Base-by-base conservation (phyloP, 2,888 invertebrate genomes). In the Drosophila diplacantha region DNA sequence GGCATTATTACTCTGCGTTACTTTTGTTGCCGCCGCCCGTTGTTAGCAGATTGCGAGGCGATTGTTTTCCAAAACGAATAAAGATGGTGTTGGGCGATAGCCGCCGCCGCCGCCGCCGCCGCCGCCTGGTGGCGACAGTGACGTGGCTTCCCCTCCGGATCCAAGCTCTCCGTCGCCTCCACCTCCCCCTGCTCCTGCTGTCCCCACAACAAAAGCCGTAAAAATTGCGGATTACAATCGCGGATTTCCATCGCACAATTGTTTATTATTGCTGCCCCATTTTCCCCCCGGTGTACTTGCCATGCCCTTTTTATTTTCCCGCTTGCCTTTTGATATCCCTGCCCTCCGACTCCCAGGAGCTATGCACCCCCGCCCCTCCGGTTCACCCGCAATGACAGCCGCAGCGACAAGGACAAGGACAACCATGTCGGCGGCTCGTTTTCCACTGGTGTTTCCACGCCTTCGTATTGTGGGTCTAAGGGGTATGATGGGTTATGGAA, bases 141-240 rank as follows among this genome's bases (percentile, higher is more conserved):
- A 71, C 78, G 72, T 56, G 71, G 62, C 55, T n/a, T 56, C 43
- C 20, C 46, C 54, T 24, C 49, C 67, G 56, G 47, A 18, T 18
- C 53, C 60, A 60, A 71, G 54, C n/a, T 37, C 20, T 37, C 24
- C 16, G 8, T 37, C 12, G 22, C 16, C 20, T 37, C 24, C 16
- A 11, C 41, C 12, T 26, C 16, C 29, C 1, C 20, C 14, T 11
- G 14, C 14, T 14, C 34, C 26, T 8, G 2, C 34, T 20, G 16
- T 37, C 39, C 20, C 16, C 49, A 14, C 18, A 26, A 38, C 73
- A 79, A 85, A 85, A 85, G 85, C 85, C 84, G 85, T 85, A 85
- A 85, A 85, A 85, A 85, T 85, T 85, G 85, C 83, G 85, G 85
- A 85, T 85, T 85, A 85, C 84, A 80, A 85, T 83, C 85, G 85